A percentile compares a stretch with the other conserved stretches of the same genome.
phyloP scores from a whole-genome alignment of 2,797 vertebrate genomes.

The Silurus aristotelis region DNA sequence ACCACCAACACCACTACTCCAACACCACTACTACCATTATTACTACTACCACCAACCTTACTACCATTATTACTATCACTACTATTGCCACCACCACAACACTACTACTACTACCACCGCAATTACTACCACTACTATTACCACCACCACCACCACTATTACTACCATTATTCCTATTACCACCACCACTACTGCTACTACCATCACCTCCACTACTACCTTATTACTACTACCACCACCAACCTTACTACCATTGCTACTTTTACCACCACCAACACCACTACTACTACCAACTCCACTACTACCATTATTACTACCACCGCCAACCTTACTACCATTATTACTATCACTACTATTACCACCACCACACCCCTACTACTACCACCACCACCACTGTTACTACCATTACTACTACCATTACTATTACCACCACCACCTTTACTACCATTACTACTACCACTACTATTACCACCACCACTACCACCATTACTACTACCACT shows the following conservation, averaged over 20 bases:
- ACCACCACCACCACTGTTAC: background rate
- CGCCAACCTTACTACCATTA: background rate
- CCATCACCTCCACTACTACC: too few relatives aligned
- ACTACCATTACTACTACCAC: background rate
- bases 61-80: background rate
- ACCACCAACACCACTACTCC: too few relatives aligned
- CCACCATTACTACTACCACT: background rate
- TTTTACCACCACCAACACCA: background rate
- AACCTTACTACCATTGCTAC: background rate
- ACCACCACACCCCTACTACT: too few relatives aligned
- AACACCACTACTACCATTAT: too few relatives aligned
- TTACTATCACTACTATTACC: background rate
- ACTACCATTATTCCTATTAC: accelerated
- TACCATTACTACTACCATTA: background rate
- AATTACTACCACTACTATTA: background rate
- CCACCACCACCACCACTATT: background rate
- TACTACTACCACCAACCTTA: background rate
- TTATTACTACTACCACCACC: background rate
- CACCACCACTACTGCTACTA: background rate
- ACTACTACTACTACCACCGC: background rate
- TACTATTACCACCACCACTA: background rate
- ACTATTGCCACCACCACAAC: background rate
- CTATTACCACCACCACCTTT: background rate
- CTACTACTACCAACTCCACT: background rate
- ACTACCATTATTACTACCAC: background rate